Evolutionary conservation across 2,113 vertebrate species (phyloP).

Genomic region (Sula dactylatra): DNA sequence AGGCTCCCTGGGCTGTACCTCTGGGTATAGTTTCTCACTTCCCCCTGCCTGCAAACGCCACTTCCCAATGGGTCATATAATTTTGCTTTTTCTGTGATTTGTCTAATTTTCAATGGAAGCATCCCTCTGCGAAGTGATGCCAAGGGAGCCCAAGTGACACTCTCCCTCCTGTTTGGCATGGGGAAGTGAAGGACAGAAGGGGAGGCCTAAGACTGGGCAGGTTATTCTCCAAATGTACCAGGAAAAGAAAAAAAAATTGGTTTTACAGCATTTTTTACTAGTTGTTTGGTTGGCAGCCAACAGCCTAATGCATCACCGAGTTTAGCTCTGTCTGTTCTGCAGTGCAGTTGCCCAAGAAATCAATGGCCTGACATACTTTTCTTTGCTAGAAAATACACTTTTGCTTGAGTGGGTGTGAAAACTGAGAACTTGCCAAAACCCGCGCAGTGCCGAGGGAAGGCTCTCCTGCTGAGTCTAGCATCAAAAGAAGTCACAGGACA

Average conservation of each 20-base stretch:
- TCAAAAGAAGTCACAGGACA: neutral
- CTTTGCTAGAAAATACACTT: slow-evolving; percentile 14
- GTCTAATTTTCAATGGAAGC: neutral
- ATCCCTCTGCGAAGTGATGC: neutral
- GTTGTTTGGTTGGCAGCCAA: slow-evolving; percentile 30
- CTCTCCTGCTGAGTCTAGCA: neutral
- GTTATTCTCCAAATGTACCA: neutral
- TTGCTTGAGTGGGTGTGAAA: slow-evolving; percentile 45
- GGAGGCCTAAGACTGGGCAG: neutral
- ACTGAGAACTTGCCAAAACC: neutral
- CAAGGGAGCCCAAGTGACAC: neutral
- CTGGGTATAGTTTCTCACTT: neutral
- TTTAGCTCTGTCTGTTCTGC: neutral
- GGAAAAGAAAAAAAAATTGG: neutral
- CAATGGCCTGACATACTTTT: slow-evolving; percentile 43
- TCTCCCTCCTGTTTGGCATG: neutral
- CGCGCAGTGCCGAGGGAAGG: neutral
- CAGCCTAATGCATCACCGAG: neutral
- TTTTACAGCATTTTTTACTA: slow-evolving; percentile 7
- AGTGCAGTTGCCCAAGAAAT: slow-evolving; percentile 27
- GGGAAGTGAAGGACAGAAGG: neutral
- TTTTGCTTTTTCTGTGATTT: neutral
- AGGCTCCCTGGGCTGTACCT: neutral
- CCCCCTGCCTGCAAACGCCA: neutral
- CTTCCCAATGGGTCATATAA: neutral